These are phyloP conservation scores for Drosophila nannoptera DNA, from an alignment of 1,140 invertebrate genomes.

Conservation along the genomic window DNA sequence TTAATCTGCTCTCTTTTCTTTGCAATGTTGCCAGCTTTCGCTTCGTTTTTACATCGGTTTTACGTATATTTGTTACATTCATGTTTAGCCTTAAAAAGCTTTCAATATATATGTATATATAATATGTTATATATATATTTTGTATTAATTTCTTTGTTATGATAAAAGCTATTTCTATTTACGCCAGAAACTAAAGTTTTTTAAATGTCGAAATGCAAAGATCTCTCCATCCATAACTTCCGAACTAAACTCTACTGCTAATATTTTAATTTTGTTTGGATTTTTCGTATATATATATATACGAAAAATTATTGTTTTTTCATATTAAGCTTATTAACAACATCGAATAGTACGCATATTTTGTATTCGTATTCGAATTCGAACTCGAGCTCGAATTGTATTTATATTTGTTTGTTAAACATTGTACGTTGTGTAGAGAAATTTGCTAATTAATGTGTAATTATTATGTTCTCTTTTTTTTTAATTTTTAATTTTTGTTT, in stretches of 20 bases:
- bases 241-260: constrained; percentile 69
- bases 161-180: constrained; percentile 73
- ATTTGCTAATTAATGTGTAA: constrained; percentile 74
- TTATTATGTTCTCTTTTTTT: constrained; percentile 53
- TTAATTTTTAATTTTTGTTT: constrained; percentile 56
- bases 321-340: constrained; percentile 74
- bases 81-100: constrained; percentile 61
- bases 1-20: constrained; percentile 40
- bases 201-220: constrained; percentile 35
- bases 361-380: constrained; percentile 43
- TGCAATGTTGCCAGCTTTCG: constrained; percentile 19
- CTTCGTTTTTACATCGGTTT: constrained; percentile 56
- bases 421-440: constrained; percentile 73
- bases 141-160: constrained; percentile 45
- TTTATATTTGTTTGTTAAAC: constrained; percentile 57
- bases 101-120: constrained; percentile 24
- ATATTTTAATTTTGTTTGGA: constrained; percentile 35
- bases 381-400: constrained; percentile 44
- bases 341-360: constrained; percentile 72
- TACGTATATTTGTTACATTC: constrained; percentile 76
- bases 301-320: constrained; percentile 11
- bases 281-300: constrained; percentile 4
- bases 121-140: constrained; percentile 20
- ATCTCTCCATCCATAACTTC: constrained; percentile 2
- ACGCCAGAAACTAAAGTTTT: constrained; percentile 65